Evolutionary conservation across 37 sponge, comb jelly and placozoan genomes (phyloP), one percentile per base, ranked within the genome.

Genomic region (Axinella damicornis): DNA sequence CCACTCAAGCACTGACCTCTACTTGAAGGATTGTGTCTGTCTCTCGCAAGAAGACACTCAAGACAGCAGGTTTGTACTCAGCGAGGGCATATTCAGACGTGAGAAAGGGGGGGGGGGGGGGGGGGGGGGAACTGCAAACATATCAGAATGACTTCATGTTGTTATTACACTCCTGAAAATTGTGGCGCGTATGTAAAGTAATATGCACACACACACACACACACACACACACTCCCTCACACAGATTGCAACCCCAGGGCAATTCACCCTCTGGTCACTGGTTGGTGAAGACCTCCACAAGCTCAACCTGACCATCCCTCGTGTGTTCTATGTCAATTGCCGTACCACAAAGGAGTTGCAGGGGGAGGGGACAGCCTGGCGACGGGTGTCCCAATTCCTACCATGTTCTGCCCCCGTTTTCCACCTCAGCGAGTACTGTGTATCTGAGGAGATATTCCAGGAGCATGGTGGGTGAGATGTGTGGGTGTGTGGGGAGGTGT

Each of bases 301-400:
- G 33, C 74, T 96, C 59, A 86, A 91, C 75, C 81, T 99, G 83
- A 41, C 57, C 13, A 89, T 97, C 6, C 99, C 99, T 27, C 73
- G 99, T 0, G 85, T 92, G 19, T 97, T 99, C 94, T 99, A 97
- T 87, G 94, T 99, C 55, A 99, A 99, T 85, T 92, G 92, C 33
- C 77, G 87, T 30, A 40, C 88, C 6, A 82, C 96, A n/a, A 92
- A 93, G 74, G 88, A 92, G 53, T 84, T 90, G 0, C 82, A 81
- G 52, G 88, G 85, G 33, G 95, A 95, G 62, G 95, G 90, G 0
- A 83, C 73, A 53, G 96, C 88, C 20, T 97, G 98, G 96, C 59
- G 99, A 53, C 77, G 79, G 38, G 96, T 95, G 5, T 92, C 92
- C 78, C 77, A 83, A 74, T 31, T 71, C 39, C 89, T 99, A 30